Base-by-base conservation (phyloP, 1,140 invertebrate species). In the Euura lappo region DNA sequence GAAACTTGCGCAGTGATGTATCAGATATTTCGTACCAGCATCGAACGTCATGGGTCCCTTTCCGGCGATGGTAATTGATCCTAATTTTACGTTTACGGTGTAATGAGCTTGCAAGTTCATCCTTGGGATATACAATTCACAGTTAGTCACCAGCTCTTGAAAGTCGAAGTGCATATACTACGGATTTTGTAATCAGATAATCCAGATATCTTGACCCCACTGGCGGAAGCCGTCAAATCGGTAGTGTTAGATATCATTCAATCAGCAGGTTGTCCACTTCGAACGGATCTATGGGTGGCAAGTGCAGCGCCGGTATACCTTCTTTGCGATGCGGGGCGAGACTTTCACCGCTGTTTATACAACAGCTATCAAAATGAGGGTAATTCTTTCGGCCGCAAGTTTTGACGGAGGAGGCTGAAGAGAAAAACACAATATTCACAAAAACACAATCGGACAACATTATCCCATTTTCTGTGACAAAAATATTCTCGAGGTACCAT, bases 251-350 rank as follows among this genome's bases (percentile, higher is more conserved):
- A 80, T 43, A 88, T 75, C n/a, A n/a, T n/a, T n/a, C n/a, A n/a
- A n/a, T n/a, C 10, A 84, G 47, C 3, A 90, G 77, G 76, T 88
- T 79, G 0, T 90, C 86, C 3, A 94, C 87, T 6, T 79, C 71
- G 13, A 94, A 83, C 0, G 92, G 92, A 68, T 93, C 92, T 2
- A 92, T 76, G 0, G 88, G 78, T 0, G 92, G 92, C 11, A 93
- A 88, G 1, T 89, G 86, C 1, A 94, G 75, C 76, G 94, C 93
- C 0, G 90, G 89, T 7, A 93, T 92, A 13, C 93, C 93, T 1
- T 79, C 28, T 8, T 5, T 80, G 79, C 0, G 94, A 79, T 2
- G 89, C 84, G 0, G 28, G 28, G 28, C 28, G 28, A 28, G 28
- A 89, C 87, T 60, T 87, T 84, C 2, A 94, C 28, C 28, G 28